phyloP scores from a whole-genome alignment of 2,888 invertebrate genomes.

The Tipula helvola region DNA sequence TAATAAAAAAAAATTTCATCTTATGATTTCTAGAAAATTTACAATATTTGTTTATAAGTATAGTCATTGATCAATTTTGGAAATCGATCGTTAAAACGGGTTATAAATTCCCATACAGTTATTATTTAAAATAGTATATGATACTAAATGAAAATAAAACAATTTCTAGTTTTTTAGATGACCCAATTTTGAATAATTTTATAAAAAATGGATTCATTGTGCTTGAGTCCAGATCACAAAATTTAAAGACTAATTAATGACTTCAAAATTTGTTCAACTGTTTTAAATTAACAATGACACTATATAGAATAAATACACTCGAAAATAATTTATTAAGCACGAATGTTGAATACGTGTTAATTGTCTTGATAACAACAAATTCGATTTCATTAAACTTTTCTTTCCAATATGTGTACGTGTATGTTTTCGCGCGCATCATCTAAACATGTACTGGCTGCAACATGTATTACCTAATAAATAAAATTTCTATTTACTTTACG shows the following conservation, averaged over 20 bases:
- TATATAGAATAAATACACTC: too few relatives aligned
- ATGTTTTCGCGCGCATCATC: neutral
- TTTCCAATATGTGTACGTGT: neutral
- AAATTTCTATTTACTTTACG: neutral
- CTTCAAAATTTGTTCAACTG: neutral
- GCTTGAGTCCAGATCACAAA: too few relatives aligned
- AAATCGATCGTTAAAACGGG: neutral
- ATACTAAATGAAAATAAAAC: neutral
- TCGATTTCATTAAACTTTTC: neutral
- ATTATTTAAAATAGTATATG: neutral
- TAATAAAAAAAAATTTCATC: neutral
- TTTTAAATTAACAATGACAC: too few relatives aligned
- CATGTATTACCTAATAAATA: neutral
- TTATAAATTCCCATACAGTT: neutral
- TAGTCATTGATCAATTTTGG: neutral
- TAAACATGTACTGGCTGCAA: neutral
- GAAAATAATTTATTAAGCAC: too few relatives aligned
- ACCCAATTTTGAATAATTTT: neutral
- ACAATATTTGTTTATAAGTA: neutral
- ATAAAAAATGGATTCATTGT: neutral
- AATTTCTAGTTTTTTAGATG: neutral
- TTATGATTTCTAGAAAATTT: neutral
- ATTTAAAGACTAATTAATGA: neutral
- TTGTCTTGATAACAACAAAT: neutral
- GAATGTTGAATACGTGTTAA: neutral